phyloP scores from a whole-genome alignment of 1,140 invertebrate species.

The Epicauta chinensis region DNA sequence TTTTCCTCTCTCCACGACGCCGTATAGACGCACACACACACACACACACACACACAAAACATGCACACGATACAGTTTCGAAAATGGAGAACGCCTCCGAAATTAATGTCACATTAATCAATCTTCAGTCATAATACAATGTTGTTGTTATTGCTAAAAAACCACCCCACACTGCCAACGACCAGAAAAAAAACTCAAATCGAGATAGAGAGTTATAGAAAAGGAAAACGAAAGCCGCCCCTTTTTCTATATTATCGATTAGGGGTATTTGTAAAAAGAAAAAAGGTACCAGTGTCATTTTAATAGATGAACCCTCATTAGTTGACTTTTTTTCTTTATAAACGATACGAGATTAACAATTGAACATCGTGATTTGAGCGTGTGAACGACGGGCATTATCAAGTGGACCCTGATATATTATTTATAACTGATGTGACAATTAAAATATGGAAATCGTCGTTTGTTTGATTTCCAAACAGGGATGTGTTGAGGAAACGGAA shows the following conservation, averaged over 20 bases:
- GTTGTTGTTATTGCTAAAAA: constrained; percentile 20
- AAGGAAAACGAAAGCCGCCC: too few species aligned
- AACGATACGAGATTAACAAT: constrained; percentile 25
- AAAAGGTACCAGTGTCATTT: constrained; percentile 34
- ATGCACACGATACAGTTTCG: neutral
- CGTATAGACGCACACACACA: constrained; percentile 18
- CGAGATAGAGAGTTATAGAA: too few species aligned
- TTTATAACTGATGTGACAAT: too few species aligned
- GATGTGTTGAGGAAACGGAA: too few species aligned
- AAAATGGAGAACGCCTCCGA: constrained; percentile 22
- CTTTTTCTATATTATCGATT: too few species aligned
- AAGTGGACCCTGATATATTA: constrained; percentile 31
- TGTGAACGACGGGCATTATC: constrained; percentile 29
- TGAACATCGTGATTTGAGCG: constrained; percentile 29
- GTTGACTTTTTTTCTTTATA: constrained; percentile 21
- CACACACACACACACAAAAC: neutral
- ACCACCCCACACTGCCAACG: too few species aligned
- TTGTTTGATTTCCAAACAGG: neutral
- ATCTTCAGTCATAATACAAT: constrained; percentile 25
- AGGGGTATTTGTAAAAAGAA: neutral
- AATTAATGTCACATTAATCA: constrained; percentile 36
- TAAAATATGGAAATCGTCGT: constrained; percentile 14
- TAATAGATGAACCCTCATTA: constrained; percentile 36
- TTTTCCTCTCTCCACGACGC: constrained; percentile 18
- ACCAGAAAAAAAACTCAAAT: too few species aligned